Percentiles rank a stretch among this genome's conserved stretches.
These are phyloP conservation scores for Ranitomeya imitator DNA, from an alignment of 2,113 vertebrate genomes.

Conservation along the genomic window DNA sequence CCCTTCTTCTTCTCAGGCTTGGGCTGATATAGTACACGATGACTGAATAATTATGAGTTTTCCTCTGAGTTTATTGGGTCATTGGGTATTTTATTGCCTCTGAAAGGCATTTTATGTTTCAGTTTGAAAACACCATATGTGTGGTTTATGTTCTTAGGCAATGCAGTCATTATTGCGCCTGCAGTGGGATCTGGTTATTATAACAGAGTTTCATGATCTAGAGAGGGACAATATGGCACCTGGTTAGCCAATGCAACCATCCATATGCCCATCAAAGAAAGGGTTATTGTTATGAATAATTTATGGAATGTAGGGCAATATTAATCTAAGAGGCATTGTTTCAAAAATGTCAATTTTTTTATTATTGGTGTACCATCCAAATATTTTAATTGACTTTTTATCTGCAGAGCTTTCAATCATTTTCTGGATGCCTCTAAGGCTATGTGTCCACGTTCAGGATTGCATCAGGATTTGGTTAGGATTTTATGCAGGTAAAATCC, in stretches of 20 bases:
- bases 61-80: constrained; percentile 45
- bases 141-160: constrained; percentile 30
- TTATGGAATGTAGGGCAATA: background rate
- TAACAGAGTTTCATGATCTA: background rate
- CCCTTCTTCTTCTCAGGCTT: background rate
- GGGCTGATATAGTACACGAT: background rate
- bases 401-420: background rate
- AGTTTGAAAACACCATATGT: constrained; percentile 29
- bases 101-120: constrained; percentile 35
- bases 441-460: no score
- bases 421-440: background rate
- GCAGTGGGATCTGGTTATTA: constrained; percentile 6
- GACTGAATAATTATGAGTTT: constrained; percentile 14
- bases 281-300: background rate
- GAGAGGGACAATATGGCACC: constrained; percentile 7
- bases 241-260: constrained; percentile 2
- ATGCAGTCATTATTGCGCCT: background rate
- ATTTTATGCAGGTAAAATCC: no score
- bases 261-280: no score
- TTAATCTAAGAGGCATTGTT: background rate
- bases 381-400: background rate
- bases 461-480: no score
- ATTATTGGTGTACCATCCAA: background rate
- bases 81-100: constrained; percentile 47
- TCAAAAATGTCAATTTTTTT: background rate